Base-by-base conservation (phyloP, 2,888 invertebrate genomes). In the Sphaerophoria rueppellii region DNA sequence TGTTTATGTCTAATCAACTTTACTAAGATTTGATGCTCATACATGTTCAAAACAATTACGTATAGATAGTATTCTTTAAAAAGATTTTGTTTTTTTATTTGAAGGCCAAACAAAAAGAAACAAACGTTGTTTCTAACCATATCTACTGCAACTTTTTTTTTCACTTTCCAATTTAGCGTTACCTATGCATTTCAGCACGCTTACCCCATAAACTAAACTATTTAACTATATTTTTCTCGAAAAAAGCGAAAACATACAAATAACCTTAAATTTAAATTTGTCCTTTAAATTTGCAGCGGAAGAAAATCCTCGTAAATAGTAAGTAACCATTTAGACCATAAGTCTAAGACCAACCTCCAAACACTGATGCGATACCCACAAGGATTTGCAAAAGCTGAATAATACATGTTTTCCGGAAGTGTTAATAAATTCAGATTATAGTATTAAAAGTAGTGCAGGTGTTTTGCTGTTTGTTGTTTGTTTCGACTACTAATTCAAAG, bases 391-490 rank as follows among this genome's bases (percentile, higher is more conserved):
- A 43, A 9, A 43, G 43, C 12, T 43, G 12, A 43, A 43, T 9
- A 75, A 79, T 71, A 69, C 69, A 76, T 75, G 67, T 76, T 55
- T 57, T 35, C 61, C 70, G 79, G 79, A 80, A 80, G 75, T 83
- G 83, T 83, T 83, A 83, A 83, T 83, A 83, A 83, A 83, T 83
- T 61, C 72, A 75, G 80, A 83, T 80, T 83, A 80, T 72, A 65
- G 48, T 60, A 60, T 72, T 24, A 46, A 67, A 70, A 6, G 4
- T 67, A 71, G 67, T 72, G 63, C 65, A 60, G 24, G 32, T 75
- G 83, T 34, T 72, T 54, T 74, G 75, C 67, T 60, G 1, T 71
- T 63, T 11, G 9, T 43, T 43, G 9, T 2, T 9, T 40, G 6
- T 40, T 40, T 40, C 0, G 12, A 9, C 7, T 48, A 32, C 37